These are phyloP conservation scores for Bombus vancouverensis DNA, from an alignment of 1,140 invertebrate species.

Conservation along the genomic window DNA sequence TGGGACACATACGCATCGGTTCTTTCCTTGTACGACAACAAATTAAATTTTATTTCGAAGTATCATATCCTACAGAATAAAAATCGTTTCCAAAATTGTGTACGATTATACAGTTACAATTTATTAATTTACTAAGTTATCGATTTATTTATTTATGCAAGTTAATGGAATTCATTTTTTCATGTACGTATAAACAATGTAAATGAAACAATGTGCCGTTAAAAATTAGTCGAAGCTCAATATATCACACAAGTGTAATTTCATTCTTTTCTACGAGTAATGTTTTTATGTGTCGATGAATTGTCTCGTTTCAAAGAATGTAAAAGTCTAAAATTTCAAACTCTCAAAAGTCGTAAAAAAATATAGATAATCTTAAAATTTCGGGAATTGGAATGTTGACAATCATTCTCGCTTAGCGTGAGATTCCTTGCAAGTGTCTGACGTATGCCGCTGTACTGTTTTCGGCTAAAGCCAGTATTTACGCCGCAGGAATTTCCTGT, in stretches of 20 bases:
- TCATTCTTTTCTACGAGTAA: too few relatives aligned
- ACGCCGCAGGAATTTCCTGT: background rate
- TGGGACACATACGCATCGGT: background rate
- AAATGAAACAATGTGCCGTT: too few relatives aligned
- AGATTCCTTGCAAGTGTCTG: background rate
- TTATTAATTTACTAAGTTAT: too few relatives aligned
- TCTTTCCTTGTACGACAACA: background rate
- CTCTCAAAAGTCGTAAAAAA: background rate
- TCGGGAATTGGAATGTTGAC: background rate
- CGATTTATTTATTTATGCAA: too few relatives aligned
- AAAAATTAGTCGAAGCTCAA: too few relatives aligned
- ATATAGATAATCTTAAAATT: background rate
- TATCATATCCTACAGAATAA: too few relatives aligned
- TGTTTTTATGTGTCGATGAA: too few relatives aligned
- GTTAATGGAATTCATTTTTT: too few relatives aligned
- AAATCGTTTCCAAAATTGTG: too few relatives aligned
- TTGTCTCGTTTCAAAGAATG: background rate
- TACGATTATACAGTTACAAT: too few relatives aligned
- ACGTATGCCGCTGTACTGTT: background rate
- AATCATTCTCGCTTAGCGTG: background rate
- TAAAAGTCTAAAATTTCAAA: background rate
- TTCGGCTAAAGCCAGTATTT: background rate
- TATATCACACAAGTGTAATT: too few relatives aligned
- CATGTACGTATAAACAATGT: too few relatives aligned
- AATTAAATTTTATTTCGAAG: background rate